Evolutionary conservation across 2,113 vertebrate genomes (phyloP).

Genomic region (Carollia perspicillata): DNA sequence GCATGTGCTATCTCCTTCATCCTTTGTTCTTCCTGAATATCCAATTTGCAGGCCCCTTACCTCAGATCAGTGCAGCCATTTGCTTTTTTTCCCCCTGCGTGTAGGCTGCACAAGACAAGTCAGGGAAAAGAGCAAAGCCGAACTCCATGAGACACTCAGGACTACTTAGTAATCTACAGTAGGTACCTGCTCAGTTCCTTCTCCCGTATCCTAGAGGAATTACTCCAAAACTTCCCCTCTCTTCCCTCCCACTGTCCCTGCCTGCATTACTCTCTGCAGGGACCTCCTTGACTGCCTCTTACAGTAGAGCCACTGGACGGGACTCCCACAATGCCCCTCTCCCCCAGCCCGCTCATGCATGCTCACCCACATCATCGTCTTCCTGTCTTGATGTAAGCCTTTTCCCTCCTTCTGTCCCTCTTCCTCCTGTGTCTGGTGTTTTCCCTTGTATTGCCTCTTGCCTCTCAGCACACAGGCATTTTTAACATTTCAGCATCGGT

Average conservation of each 20-base stretch:
- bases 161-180: rapidly evolving
- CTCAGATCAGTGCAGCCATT: not conserved
- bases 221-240: not conserved
- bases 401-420: not conserved
- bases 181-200: not conserved
- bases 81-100: not conserved
- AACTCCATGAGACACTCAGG: not conserved
- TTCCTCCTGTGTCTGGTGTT: not conserved
- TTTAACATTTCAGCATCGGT: not conserved
- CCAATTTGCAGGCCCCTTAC: not conserved
- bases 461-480: not conserved
- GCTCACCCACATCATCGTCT: not conserved
- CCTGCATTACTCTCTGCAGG: not conserved
- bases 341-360: not conserved
- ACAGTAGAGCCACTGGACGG: not conserved
- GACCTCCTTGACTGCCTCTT: not conserved
- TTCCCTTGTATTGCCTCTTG: not conserved
- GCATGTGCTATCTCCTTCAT: not conserved
- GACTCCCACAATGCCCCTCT: not conserved
- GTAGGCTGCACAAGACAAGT: not conserved
- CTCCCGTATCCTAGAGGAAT: not conserved
- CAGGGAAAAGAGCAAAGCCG: not conserved
- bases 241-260: not conserved
- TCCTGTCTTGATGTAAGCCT: not conserved
- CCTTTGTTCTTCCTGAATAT: not conserved